These are phyloP conservation scores for Junonia oenone DNA, from an alignment of 2,888 invertebrate genomes.

Conservation along the genomic window DNA sequence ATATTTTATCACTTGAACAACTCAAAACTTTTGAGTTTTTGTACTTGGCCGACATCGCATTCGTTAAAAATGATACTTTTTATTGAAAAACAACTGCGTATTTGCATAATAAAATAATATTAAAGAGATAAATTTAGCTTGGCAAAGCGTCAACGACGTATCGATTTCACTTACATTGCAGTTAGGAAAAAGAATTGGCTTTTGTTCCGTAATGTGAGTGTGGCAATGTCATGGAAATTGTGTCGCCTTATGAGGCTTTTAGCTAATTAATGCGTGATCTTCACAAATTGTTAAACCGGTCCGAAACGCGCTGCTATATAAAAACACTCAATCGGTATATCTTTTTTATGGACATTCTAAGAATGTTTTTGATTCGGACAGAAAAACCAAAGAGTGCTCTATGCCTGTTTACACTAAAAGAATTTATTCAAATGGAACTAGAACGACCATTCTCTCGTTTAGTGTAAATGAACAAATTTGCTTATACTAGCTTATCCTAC, in stretches of 20 bases:
- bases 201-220: not conserved
- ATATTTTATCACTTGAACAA: too few species aligned
- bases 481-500: too few species aligned
- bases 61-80: not conserved
- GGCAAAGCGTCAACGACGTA: constrained; percentile 15
- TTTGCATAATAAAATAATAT: not conserved
- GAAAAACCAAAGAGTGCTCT: too few species aligned
- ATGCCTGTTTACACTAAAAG: too few species aligned
- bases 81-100: not conserved
- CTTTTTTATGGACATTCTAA: too few species aligned
- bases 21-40: too few species aligned
- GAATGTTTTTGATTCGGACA: too few species aligned
- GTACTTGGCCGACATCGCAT: not conserved
- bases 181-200: not conserved
- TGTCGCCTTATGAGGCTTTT: not conserved
- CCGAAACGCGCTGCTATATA: too few species aligned
- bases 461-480: too few species aligned
- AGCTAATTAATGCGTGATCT: not conserved
- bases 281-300: not conserved
- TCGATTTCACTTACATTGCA: constrained; percentile 8
- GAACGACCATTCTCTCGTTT: too few species aligned
- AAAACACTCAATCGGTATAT: too few species aligned
- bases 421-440: too few species aligned
- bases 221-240: not conserved
- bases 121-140: constrained; percentile 2